Base-by-base conservation (phyloP, 2,113 vertebrate species). In the Nannobrachium achirus region DNA sequence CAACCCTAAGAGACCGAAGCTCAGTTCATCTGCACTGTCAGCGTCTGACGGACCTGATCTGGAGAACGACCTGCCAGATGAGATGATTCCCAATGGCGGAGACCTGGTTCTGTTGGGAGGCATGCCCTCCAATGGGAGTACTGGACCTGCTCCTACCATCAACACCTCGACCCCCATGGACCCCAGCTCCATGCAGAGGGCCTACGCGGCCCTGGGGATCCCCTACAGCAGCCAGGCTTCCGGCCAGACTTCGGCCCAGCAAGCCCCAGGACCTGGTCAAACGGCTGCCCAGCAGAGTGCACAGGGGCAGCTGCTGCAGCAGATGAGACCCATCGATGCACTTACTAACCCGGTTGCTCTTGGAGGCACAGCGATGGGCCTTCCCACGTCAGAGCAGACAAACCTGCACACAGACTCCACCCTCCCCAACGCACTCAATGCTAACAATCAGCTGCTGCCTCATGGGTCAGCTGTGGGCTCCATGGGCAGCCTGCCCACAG, bases 101-200 rank as follows among this genome's bases (percentile, higher is more conserved):
- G n/a, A n/a, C n/a, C n/a, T n/a, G n/a, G n/a, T n/a, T n/a, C n/a
- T n/a, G n/a, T n/a, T n/a, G n/a, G n/a, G n/a, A n/a, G n/a, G n/a
- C n/a, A n/a, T n/a, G n/a, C n/a, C n/a, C n/a, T n/a, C n/a, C n/a
- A n/a, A n/a, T n/a, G n/a, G n/a, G n/a, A n/a, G n/a, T n/a, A n/a
- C n/a, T n/a, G n/a, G n/a, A n/a, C n/a, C n/a, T n/a, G 79, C 96
- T 39, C 90, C 97, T 66, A 86, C 95, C 1, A 91, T 98, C 49
- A 97, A 91, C 87, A 96, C 95, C 84, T 93, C 96, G 48, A 92
- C 97, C 11, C 94, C 97, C 9, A 98, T 99, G 69, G 98, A 99
- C 89, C 97, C 97, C 89, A 98, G 96, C 91, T 99, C 98, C 88
- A 99, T 99, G 98, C 97, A 99, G 85, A 93, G 96, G 79, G 97